Evolutionary conservation across 1,140 invertebrate species (phyloP).

Genomic region (Parapsyche elsis): DNA sequence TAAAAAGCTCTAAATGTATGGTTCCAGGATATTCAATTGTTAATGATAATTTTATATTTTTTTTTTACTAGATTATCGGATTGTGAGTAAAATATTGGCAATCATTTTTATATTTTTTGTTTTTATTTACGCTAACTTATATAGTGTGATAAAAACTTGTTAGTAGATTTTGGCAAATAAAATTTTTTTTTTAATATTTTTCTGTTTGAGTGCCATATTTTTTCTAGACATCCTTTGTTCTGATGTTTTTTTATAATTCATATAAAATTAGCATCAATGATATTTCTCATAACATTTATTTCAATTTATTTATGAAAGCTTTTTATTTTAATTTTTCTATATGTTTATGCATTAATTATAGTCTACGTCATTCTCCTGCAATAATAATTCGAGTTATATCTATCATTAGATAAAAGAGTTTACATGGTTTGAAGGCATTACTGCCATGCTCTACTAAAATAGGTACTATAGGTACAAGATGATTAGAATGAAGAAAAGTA

Average conservation of each 20-base stretch:
- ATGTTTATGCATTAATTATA: constrained; percentile 57
- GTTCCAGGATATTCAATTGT: constrained; percentile 54
- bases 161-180: constrained; percentile 14
- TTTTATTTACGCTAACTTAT: constrained; percentile 50
- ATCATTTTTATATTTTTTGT: constrained; percentile 31
- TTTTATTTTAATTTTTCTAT: constrained; percentile 56
- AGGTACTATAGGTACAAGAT: constrained; percentile 55
- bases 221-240: constrained; percentile 49
- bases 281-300: constrained; percentile 57
- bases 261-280: constrained; percentile 58
- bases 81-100: constrained; percentile 51
- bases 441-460: constrained; percentile 49
- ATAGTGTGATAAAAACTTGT: constrained; percentile 48
- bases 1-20: constrained; percentile 57
- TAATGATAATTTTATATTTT: constrained; percentile 53
- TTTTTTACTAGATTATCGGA: constrained; percentile 49
- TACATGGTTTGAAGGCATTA: constrained; percentile 45
- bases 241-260: constrained; percentile 55
- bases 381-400: constrained; percentile 65
- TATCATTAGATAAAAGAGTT: constrained; percentile 56
- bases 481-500: constrained; percentile 44
- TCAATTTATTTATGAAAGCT: constrained; percentile 56
- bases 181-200: constrained; percentile 4
- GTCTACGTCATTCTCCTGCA: constrained; percentile 55
- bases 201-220: constrained; percentile 29